Evolutionary conservation across 2,888 invertebrate species (phyloP), one percentile per base, ranked within the genome.

Genomic region (Argyresthia goedartella): DNA sequence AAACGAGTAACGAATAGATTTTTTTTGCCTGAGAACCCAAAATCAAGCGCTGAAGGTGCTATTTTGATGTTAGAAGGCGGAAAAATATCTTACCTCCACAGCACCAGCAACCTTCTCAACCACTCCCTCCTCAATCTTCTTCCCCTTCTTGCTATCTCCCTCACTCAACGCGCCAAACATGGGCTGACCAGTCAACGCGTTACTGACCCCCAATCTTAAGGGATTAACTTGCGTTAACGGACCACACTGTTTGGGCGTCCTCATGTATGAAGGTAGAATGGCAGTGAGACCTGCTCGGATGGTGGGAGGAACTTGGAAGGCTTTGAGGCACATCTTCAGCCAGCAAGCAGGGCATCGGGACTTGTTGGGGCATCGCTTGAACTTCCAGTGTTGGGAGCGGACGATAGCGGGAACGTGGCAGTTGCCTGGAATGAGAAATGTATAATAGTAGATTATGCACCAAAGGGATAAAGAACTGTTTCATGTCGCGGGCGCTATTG

Each of bases 301-400:
- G 43, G 89, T 88, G 34, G 89, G 82, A 50, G 95, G 93, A 68
- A 95, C 90, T 76, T 93, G 93, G 74, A 94, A 94, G 55, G 92
- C 91, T 65, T 91, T 90, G 46, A 95, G 81, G 71, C 95, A 95
- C 88, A 94, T 91, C 76, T 93, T 93, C 10, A 96, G 87, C 94
- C 96, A 95, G 73, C 96, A 96, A 13, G 95, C 95, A 51, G 93
- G 91, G 76, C 96, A 96, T 41, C 94, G 87, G 43, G 92, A 89
- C 67, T 92, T 92, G 67, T 91, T 92, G 35, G 92, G 90, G 71
- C 92, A 92, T 59, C 88, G 81, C 54, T 90, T 82, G 60, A 91
- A 73, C 65, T 91, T 91, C 90, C 91, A 91, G 62, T 91, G 90
- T 64, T 92, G 92, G 58, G 91, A 91, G 60, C 92, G 88, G 2